Evolutionary conservation across 2,113 vertebrate genomes (phyloP).

Genomic region (Neodontobutis hainanensis): DNA sequence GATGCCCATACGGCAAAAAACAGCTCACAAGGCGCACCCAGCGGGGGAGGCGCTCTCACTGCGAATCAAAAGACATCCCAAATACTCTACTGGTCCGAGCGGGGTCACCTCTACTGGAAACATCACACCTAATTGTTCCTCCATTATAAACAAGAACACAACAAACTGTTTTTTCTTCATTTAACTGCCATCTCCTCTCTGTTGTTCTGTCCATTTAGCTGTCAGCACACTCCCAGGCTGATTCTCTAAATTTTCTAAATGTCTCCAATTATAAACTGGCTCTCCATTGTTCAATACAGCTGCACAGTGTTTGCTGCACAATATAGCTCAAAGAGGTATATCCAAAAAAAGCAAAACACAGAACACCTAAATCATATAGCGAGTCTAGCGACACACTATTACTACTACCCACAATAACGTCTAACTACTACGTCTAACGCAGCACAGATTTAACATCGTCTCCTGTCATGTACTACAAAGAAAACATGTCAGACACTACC

Average conservation of each 20-base stretch:
- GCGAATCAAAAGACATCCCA: conserved; percentile 39
- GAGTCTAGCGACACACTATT: too few relatives aligned
- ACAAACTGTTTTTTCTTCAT: conserved; percentile 18
- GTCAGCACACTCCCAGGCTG: conserved; percentile 12
- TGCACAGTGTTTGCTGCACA: conserved; percentile 27
- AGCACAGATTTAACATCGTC: too few relatives aligned
- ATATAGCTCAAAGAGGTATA: conserved; percentile 2
- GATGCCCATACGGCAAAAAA: conserved; percentile 43
- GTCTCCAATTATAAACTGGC: conserved; percentile 20
- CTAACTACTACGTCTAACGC: too few relatives aligned
- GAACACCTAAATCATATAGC: too few relatives aligned
- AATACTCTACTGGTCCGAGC: conserved; percentile 27
- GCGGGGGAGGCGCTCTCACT: conserved; percentile 45
- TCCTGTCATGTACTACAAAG: too few relatives aligned
- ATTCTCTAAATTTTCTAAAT: conserved; percentile 12
- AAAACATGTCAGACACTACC: too few relatives aligned
- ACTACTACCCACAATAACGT: too few relatives aligned
- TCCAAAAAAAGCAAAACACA: too few relatives aligned
- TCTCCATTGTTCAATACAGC: conserved; percentile 12
- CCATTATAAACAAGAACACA: conserved; percentile 20
- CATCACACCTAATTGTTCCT: conserved; percentile 25
- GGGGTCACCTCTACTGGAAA: conserved; percentile 2
- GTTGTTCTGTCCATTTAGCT: conserved; percentile 35
- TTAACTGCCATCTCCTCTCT: background rate
- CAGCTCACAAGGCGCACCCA: conserved; percentile 35